These are phyloP conservation scores for Euplexia lucipara DNA, from an alignment of 2,888 invertebrate species.

Conservation along the genomic window DNA sequence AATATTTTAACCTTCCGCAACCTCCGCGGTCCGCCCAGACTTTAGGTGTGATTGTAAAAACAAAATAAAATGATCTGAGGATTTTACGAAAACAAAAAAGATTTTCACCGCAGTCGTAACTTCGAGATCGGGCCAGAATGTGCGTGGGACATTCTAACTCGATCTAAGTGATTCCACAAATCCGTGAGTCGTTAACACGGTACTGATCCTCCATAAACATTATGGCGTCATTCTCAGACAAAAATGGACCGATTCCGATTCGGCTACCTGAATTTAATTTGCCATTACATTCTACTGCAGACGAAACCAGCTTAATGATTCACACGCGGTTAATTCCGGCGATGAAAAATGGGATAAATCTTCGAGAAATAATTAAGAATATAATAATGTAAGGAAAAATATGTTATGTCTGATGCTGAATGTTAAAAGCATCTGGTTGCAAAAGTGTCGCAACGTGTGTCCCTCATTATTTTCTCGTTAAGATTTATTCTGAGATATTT, in stretches of 20 bases:
- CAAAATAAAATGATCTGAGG: constrained; percentile 31
- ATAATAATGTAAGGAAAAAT: constrained; percentile 70
- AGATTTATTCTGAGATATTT: constrained; percentile 73
- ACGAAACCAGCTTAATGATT: constrained; percentile 59
- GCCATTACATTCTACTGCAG: constrained; percentile 47
- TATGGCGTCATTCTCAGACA: constrained; percentile 36
- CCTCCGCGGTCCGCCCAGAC: constrained; percentile 4
- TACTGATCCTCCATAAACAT: constrained; percentile 31
- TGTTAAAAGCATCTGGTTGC: constrained; percentile 65
- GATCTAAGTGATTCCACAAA: constrained; percentile 50
- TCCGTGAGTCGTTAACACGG: constrained; percentile 46
- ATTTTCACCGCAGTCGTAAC: constrained; percentile 21
- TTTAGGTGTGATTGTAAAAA: constrained; percentile 30
- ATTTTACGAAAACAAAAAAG: constrained; percentile 28
- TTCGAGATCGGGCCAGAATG: constrained; percentile 26
- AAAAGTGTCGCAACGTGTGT: constrained; percentile 64
- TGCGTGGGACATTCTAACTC: constrained; percentile 40
- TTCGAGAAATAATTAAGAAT: constrained; percentile 78
- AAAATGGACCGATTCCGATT: constrained; percentile 37
- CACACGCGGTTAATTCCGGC: constrained; percentile 56
- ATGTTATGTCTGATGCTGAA: constrained; percentile 66
- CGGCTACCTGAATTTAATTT: constrained; percentile 59
- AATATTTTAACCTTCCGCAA: constrained; percentile 46
- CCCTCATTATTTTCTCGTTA: constrained; percentile 82
- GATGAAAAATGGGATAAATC: constrained; percentile 55